Evolutionary conservation across 2,888 invertebrate genomes (phyloP).

Genomic region (Nezara viridula): DNA sequence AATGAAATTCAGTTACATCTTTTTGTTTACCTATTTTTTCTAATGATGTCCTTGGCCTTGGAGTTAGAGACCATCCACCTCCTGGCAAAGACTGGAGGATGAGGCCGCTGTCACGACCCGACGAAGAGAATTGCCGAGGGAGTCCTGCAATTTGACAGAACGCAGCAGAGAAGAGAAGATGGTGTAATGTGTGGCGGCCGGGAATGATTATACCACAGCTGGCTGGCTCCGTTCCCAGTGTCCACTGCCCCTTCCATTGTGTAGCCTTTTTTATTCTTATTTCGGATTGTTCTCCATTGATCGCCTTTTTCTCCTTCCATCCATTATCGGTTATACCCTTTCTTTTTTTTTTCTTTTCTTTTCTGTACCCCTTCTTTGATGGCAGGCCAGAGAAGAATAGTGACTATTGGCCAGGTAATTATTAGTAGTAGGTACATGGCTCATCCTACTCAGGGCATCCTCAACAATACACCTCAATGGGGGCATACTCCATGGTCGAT

Average conservation of each 20-base stretch:
- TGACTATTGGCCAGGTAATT: conserved; percentile 45
- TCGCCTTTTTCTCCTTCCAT: conserved; percentile 41
- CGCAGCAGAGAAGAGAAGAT: conserved; percentile 4
- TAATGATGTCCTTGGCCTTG: not conserved
- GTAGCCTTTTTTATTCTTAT: conserved; percentile 30
- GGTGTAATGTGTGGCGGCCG: conserved; percentile 10
- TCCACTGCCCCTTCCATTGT: conserved; percentile 46
- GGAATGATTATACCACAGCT: conserved; percentile 8
- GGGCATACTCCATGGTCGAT: not conserved
- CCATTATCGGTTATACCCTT: conserved; percentile 36
- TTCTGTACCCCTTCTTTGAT: conserved; percentile 1
- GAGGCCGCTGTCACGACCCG: conserved; percentile 1
- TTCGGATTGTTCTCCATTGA: conserved; percentile 51
- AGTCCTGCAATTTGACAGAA: conserved; percentile 47
- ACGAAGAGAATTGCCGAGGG: conserved; percentile 10
- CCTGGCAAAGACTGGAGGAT: not conserved
- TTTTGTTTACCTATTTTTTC: not conserved
- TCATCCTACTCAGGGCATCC: not conserved
- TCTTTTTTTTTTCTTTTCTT: not conserved
- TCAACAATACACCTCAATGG: not conserved
- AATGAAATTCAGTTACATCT: not conserved
- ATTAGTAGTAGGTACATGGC: conserved; percentile 3
- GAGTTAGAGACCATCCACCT: not conserved
- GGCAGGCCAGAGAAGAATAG: conserved; percentile 16
- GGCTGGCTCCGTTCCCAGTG: conserved; percentile 1